phyloP scores from a whole-genome alignment of 2,797 vertebrate species.

The Neosilurus hyrtlii region DNA sequence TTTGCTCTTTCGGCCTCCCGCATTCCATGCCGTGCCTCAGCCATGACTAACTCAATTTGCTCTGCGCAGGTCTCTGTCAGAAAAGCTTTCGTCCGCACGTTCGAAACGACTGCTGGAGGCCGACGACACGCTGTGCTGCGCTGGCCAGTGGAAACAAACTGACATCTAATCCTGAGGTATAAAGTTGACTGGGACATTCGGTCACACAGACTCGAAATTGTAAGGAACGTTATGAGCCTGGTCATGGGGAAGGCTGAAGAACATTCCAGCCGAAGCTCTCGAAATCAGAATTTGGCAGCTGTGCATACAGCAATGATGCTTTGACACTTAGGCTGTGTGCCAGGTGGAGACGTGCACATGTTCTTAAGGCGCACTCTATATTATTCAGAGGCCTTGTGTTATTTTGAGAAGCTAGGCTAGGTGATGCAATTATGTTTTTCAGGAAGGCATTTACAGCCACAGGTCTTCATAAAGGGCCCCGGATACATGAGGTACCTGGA shows the following conservation, averaged over 20 bases:
- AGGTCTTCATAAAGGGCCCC: conserved; percentile 29
- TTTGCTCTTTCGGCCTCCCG: conserved; percentile 54
- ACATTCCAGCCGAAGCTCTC: conserved; percentile 30
- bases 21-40: conserved; percentile 75
- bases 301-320: conserved; percentile 19
- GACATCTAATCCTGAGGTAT: conserved; percentile 38
- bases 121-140: conserved; percentile 27
- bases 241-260: conserved; percentile 19
- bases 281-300: conserved; percentile 36
- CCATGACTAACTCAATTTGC: conserved; percentile 78
- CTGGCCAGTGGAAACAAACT: conserved; percentile 36
- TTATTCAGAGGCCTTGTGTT: conserved; percentile 25
- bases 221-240: conserved; percentile 30
- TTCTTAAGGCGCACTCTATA: conserved; percentile 28
- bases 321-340: conserved; percentile 25
- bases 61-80: conserved; percentile 70
- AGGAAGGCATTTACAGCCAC: conserved; percentile 3
- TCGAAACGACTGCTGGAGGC: conserved; percentile 51
- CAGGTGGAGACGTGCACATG: conserved; percentile 27
- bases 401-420: neutral
- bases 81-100: conserved; percentile 50
- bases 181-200: conserved; percentile 27
- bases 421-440: conserved; percentile 14
- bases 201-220: conserved; percentile 24
- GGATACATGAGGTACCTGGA: conserved; percentile 36